Evolutionary conservation across 2,888 invertebrate species (phyloP).

Genomic region (Polydesmus complanatus): DNA sequence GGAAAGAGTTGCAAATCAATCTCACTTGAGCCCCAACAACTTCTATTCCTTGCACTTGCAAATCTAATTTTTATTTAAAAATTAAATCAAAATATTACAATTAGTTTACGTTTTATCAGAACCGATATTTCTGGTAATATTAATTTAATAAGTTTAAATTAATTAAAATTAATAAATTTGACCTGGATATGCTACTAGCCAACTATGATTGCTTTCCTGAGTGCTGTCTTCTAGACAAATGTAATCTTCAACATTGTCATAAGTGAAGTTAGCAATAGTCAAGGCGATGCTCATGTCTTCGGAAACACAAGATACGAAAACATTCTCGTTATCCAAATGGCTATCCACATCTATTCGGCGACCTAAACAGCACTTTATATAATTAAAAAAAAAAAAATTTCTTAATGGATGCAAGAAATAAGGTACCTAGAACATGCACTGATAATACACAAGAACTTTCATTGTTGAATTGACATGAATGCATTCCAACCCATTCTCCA

Average conservation of each 20-base stretch:
- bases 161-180: too few relatives aligned
- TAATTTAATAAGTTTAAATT: too few relatives aligned
- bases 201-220: not conserved
- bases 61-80: not conserved
- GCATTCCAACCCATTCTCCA: not conserved
- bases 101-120: not conserved
- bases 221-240: not conserved
- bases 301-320: not conserved
- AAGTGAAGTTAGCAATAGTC: not conserved
- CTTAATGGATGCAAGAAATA: not conserved
- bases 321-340: not conserved
- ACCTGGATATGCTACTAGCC: not conserved
- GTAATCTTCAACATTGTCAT: not conserved
- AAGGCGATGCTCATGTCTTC: not conserved
- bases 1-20: not conserved
- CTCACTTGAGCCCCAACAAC: not conserved
- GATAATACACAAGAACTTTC: not conserved
- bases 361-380: not conserved
- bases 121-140: too few relatives aligned
- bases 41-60: not conserved
- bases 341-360: not conserved
- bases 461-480: not conserved
- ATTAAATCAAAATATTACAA: not conserved
- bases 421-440: not conserved
- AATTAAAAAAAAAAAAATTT: not conserved